phyloP scores from a whole-genome alignment of 2,797 vertebrate species.

The Lateolabrax maculatus region DNA sequence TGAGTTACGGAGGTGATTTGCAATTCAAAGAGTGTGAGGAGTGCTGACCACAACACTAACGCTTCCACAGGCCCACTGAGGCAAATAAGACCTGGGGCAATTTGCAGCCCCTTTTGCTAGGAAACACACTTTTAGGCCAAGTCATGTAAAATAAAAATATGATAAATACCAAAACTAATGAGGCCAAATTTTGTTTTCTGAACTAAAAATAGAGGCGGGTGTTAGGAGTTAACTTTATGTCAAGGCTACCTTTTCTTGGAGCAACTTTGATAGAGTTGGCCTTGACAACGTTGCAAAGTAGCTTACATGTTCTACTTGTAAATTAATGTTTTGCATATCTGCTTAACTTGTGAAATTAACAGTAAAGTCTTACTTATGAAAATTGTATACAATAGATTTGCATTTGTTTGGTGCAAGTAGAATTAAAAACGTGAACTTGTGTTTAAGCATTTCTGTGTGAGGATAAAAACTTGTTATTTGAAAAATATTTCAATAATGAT shows the following conservation, averaged over 20 bases:
- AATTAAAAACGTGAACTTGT: constrained; percentile 41
- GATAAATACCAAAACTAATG: constrained; percentile 85
- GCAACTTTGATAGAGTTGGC: constrained; percentile 68
- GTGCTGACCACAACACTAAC: constrained; percentile 87
- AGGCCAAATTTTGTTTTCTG: constrained; percentile 81
- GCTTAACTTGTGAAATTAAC: constrained; percentile 72
- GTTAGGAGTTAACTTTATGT: constrained; percentile 69
- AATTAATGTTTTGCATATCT: constrained; percentile 80
- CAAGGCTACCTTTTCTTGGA: constrained; percentile 75
- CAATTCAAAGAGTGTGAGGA: constrained; percentile 87
- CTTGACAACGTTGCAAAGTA: constrained; percentile 75
- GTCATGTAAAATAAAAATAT: constrained; percentile 86
- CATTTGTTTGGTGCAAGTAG: constrained; percentile 52
- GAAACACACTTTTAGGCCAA: constrained; percentile 82
- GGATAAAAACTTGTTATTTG: constrained; percentile 43
- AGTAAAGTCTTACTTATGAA: constrained; percentile 51
- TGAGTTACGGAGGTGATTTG: constrained; percentile 86
- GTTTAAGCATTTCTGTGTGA: constrained; percentile 32
- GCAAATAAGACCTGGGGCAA: constrained; percentile 85
- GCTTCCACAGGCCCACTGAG: constrained; percentile 81
- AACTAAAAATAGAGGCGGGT: constrained; percentile 72
- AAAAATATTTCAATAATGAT: constrained; percentile 59
- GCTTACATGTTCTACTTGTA: constrained; percentile 62
- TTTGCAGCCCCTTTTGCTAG: constrained; percentile 79
- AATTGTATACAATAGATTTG: constrained; percentile 53